A percentile compares a stretch with the other conserved stretches of the same genome.
Conservation (phyloP, 2,113 vertebrate species). For the Gobio gobio region DNA sequence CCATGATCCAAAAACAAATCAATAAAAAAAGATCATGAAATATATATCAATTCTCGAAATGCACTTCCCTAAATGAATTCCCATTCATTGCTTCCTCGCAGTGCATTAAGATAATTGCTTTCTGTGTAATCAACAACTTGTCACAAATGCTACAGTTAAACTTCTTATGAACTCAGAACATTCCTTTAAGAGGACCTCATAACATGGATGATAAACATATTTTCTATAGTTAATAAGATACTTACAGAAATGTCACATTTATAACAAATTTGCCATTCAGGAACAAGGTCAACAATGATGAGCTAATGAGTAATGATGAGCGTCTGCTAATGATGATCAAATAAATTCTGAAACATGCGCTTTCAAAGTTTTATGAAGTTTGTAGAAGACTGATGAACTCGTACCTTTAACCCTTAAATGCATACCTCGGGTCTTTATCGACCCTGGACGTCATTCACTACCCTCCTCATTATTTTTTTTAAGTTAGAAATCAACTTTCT, state of each 20-base stretch:
- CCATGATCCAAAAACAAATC: neutral
- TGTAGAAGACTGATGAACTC: neutral
- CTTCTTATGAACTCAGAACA: neutral
- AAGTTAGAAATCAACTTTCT: too few species aligned
- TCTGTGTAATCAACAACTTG: neutral
- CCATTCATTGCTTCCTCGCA: neutral
- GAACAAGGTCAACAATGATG: neutral
- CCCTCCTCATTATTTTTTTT: too few species aligned
- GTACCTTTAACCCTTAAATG: neutral
- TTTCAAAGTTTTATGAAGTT: neutral
- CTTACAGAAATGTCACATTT: neutral
- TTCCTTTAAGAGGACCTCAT: neutral
- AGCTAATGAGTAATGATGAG: neutral
- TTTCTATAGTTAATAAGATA: neutral
- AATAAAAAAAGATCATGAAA: neutral
- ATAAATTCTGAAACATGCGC: neutral
- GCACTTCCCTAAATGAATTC: neutral
- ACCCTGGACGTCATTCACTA: too few species aligned
- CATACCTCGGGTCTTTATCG: too few species aligned
- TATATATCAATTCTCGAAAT: neutral
- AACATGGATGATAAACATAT: neutral
- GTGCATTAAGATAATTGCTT: neutral
- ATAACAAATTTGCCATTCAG: neutral
- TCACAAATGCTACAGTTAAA: conserved; percentile 1
- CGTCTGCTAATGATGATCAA: neutral